phyloP scores from a whole-genome alignment of 2,113 vertebrate genomes.

The Loxodonta africana region DNA sequence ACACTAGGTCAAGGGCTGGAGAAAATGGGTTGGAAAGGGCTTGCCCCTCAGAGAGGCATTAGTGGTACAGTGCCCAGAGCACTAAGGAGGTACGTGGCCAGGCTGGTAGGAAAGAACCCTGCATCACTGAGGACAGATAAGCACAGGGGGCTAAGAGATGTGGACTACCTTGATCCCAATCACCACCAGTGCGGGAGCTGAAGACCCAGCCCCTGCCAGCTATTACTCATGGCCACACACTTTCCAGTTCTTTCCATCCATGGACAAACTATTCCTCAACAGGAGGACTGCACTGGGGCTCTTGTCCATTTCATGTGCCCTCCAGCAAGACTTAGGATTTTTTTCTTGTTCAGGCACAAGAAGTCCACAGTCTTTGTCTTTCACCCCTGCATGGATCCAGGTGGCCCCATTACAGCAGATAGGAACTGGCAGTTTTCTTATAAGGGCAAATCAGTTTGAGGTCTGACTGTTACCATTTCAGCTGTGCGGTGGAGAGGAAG shows the following conservation, averaged over 20 bases:
- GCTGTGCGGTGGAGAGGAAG: too few relatives aligned
- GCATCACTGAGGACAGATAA: neutral
- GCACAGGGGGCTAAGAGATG: neutral
- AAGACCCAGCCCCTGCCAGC: neutral
- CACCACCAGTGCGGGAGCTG: rapidly evolving
- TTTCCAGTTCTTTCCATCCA: neutral
- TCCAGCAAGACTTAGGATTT: neutral
- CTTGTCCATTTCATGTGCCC: neutral
- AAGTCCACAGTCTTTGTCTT: too few relatives aligned
- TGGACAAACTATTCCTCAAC: neutral
- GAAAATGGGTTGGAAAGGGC: neutral
- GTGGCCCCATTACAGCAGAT: too few relatives aligned
- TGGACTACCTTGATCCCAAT: neutral
- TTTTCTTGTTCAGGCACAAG: too few relatives aligned
- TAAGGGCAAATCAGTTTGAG: too few relatives aligned
- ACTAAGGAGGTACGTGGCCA: neutral
- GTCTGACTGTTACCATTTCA: too few relatives aligned
- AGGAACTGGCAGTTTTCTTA: too few relatives aligned
- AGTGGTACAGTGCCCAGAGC: too few relatives aligned
- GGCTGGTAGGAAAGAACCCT: neutral
- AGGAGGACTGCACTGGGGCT: neutral
- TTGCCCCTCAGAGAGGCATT: too few relatives aligned
- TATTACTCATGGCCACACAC: neutral
- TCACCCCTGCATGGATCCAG: too few relatives aligned
- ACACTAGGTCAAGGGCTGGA: neutral